Evolutionary conservation across 2,888 invertebrate genomes (phyloP).

Genomic region (Sinotaia quadrata): DNA sequence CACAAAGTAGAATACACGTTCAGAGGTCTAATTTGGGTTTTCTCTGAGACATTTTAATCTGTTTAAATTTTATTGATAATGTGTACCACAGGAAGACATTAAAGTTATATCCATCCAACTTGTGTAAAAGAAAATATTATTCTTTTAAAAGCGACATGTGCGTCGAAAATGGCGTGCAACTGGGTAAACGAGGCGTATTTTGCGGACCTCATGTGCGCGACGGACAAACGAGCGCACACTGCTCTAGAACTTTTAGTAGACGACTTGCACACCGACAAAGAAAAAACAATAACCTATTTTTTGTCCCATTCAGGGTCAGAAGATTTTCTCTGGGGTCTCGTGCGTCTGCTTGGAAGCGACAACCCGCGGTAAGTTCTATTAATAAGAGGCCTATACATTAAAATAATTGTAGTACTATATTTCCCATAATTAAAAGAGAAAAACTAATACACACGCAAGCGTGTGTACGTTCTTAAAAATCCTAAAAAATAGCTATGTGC

Average conservation of each 20-base stretch:
- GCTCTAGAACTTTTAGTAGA: constrained; percentile 70
- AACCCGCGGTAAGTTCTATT: constrained; percentile 63
- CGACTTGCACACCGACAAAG: constrained; percentile 69
- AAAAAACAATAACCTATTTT: constrained; percentile 65
- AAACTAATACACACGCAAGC: too few relatives aligned
- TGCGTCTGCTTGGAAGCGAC: constrained; percentile 64
- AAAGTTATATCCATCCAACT: too few relatives aligned
- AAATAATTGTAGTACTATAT: too few relatives aligned
- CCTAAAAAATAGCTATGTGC: too few relatives aligned
- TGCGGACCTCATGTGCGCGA: constrained; percentile 52
- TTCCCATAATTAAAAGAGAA: too few relatives aligned
- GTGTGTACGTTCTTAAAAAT: too few relatives aligned
- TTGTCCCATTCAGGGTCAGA: constrained; percentile 70
- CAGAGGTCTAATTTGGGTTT: neutral
- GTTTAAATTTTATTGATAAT: neutral
- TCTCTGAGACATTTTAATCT: too few relatives aligned
- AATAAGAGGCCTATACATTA: too few relatives aligned
- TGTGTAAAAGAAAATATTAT: too few relatives aligned
- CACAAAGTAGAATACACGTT: constrained; percentile 19
- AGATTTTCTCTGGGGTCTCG: constrained; percentile 70
- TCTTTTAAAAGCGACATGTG: constrained; percentile 31
- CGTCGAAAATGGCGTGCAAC: constrained; percentile 52
- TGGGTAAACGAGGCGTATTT: constrained; percentile 68
- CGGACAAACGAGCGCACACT: constrained; percentile 58
- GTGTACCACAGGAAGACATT: too few relatives aligned